Percentiles rank a stretch among this genome's conserved stretches.
Evolutionary conservation across 2,888 invertebrate species (phyloP).

Genomic region (Adineta ricciae): DNA sequence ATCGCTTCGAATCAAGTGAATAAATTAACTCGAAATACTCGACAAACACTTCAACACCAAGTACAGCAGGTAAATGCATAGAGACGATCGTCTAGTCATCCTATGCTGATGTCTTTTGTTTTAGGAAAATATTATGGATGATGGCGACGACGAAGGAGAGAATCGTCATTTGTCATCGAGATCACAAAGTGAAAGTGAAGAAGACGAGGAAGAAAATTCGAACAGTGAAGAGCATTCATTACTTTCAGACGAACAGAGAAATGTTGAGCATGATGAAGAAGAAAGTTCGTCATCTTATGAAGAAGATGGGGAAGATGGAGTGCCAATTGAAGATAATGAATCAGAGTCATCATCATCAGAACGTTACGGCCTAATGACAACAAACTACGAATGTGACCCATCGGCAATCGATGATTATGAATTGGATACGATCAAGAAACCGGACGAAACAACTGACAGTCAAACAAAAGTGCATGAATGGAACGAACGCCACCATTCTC

Average conservation of each 20-base stretch:
- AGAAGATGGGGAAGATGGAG: not conserved
- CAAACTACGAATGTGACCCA: not conserved
- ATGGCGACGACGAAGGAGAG: not conserved
- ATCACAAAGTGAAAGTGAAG: not conserved
- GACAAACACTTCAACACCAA: not conserved
- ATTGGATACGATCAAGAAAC: not conserved
- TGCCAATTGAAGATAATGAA: not conserved
- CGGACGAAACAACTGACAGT: not conserved
- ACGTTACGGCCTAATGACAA: not conserved
- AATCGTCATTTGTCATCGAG: not conserved
- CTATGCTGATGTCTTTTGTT: too few species aligned
- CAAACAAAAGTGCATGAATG: not conserved
- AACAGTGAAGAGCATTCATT: not conserved
- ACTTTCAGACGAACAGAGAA: not conserved
- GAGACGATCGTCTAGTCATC: too few species aligned
- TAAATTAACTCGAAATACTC: constrained; percentile 7
- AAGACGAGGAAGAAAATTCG: not conserved
- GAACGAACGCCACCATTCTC: not conserved
- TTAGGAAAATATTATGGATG: too few species aligned
- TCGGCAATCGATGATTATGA: not conserved
- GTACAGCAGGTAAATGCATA: not conserved
- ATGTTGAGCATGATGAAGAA: not conserved
- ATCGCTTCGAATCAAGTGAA: constrained; percentile 13
- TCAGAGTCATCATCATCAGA: not conserved
- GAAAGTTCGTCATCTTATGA: not conserved